Conservation (phyloP, 1,140 invertebrate genomes). For the Drosophila orena region DNA sequence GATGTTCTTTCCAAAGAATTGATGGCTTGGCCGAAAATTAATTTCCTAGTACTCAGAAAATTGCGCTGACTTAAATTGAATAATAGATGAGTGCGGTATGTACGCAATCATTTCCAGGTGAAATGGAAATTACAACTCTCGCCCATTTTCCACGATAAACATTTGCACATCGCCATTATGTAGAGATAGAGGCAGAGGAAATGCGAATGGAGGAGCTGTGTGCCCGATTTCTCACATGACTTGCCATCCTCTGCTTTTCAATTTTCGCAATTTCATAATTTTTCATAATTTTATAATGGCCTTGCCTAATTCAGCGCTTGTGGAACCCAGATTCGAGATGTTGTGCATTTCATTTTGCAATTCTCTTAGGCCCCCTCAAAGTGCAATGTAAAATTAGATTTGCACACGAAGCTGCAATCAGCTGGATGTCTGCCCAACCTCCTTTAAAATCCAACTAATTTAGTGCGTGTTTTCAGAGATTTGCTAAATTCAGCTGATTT, state of each 20-base stretch:
- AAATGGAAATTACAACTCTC: slow-evolving; percentile 11
- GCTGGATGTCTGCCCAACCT: background rate
- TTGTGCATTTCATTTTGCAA: slow-evolving; percentile 7
- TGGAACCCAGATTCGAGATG: slow-evolving; percentile 1
- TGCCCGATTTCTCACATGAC: slow-evolving; percentile 29
- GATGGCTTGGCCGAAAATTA: background rate
- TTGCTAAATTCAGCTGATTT: slow-evolving; percentile 20
- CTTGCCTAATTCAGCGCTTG: slow-evolving; percentile 51
- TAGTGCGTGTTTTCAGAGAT: slow-evolving; percentile 37
- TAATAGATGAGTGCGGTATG: slow-evolving; percentile 22
- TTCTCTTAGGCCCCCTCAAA: slow-evolving; percentile 9
- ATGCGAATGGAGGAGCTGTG: background rate
- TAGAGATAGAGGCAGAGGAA: background rate
- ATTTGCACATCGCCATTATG: slow-evolving; percentile 7
- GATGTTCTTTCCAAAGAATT: slow-evolving; percentile 9
- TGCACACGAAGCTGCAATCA: slow-evolving; percentile 21
- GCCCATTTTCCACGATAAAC: slow-evolving; percentile 13
- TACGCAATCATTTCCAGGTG: background rate
- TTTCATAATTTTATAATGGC: slow-evolving; percentile 74
- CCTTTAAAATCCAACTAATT: slow-evolving; percentile 12
- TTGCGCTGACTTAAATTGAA: slow-evolving; percentile 25
- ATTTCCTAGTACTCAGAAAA: slow-evolving; percentile 15
- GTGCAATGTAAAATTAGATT: slow-evolving; percentile 59
- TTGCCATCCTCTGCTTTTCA: slow-evolving; percentile 26
- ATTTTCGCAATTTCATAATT: slow-evolving; percentile 55